phyloP scores from a whole-genome alignment of 2,797 vertebrate species.

The Sebastes diaconus region DNA sequence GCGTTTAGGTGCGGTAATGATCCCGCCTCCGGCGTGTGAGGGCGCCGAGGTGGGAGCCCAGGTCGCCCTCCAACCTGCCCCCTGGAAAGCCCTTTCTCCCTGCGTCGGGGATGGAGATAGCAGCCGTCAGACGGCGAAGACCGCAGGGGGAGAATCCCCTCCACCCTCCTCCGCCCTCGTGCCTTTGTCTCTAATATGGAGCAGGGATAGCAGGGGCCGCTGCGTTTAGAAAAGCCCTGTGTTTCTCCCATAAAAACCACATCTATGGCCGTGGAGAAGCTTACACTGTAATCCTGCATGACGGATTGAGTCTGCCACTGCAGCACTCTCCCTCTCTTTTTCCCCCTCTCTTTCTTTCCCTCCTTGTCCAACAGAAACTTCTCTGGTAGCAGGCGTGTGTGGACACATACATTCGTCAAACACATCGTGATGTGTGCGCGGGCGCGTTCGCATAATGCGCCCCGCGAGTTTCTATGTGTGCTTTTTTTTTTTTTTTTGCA shows the following conservation, averaged over 20 bases:
- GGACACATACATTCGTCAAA: slow-evolving; percentile 40
- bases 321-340: slow-evolving; percentile 62
- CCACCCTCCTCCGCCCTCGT: slow-evolving; percentile 22
- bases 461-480: neutral
- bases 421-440: neutral
- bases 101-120: slow-evolving; percentile 18
- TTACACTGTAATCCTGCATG: slow-evolving; percentile 83
- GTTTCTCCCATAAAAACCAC: slow-evolving; percentile 79
- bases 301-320: slow-evolving; percentile 81
- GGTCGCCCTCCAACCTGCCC: slow-evolving; percentile 20
- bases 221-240: slow-evolving; percentile 74
- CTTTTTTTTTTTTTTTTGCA: neutral
- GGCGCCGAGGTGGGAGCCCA: slow-evolving; percentile 1
- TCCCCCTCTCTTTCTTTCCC: slow-evolving; percentile 23
- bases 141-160: slow-evolving; percentile 49
- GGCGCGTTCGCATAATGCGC: neutral
- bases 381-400: slow-evolving; percentile 20
- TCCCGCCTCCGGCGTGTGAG: slow-evolving; percentile 19
- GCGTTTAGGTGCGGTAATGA: slow-evolving; percentile 34
- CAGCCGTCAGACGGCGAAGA: slow-evolving; percentile 21
- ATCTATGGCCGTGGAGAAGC: slow-evolving; percentile 81
- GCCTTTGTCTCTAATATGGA: slow-evolving; percentile 71
- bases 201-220: slow-evolving; percentile 50
- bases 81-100: neutral
- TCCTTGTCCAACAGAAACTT: slow-evolving; percentile 59